Percentiles rank a stretch among this genome's conserved stretches.
phyloP scores from a whole-genome alignment of 2,113 vertebrate genomes.

The Gasterosteus aculeatus region DNA sequence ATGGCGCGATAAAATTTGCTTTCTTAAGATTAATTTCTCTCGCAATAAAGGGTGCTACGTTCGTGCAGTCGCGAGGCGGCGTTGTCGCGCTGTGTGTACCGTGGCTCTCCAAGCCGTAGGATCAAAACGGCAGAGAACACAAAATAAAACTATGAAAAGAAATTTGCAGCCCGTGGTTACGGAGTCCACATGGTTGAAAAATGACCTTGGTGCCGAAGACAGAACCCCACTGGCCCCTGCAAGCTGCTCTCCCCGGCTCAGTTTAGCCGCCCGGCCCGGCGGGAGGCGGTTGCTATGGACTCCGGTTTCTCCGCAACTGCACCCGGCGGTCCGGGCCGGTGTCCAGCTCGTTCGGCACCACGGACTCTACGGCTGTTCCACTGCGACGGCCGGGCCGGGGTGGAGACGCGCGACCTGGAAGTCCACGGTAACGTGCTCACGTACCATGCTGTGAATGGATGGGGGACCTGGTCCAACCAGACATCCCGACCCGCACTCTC shows the following conservation, averaged over 20 bases:
- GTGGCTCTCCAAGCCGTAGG: conserved; percentile 29
- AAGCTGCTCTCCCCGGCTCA: conserved; percentile 57
- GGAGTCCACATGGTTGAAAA: conserved; percentile 56
- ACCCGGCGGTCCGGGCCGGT: conserved; percentile 51
- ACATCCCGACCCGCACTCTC: no score
- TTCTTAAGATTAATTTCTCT: conserved; percentile 72
- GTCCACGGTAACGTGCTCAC: conserved; percentile 45
- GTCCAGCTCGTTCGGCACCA: conserved; percentile 63
- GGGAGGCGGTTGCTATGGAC: conserved; percentile 59
- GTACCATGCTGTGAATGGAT: no score
- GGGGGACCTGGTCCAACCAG: no score
- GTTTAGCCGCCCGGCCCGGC: conserved; percentile 49
- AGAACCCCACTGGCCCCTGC: conserved; percentile 46
- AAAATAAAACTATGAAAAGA: conserved; percentile 37
- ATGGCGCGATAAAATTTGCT: conserved; percentile 37
- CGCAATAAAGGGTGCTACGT: conserved; percentile 68
- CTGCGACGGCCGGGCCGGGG: conserved; percentile 33
- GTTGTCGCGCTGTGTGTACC: conserved; percentile 40
- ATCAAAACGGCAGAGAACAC: conserved; percentile 45
- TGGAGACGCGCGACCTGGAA: conserved; percentile 39
- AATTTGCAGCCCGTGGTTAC: conserved; percentile 40
- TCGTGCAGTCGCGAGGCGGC: conserved; percentile 55
- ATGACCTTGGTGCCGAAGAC: conserved; percentile 39
- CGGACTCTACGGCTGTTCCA: conserved; percentile 28
- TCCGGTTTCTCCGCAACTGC: conserved; percentile 49